Evolutionary conservation across 2,888 invertebrate species (phyloP), one percentile per base, ranked within the genome.

Genomic region (Zhengitettix transpicula): DNA sequence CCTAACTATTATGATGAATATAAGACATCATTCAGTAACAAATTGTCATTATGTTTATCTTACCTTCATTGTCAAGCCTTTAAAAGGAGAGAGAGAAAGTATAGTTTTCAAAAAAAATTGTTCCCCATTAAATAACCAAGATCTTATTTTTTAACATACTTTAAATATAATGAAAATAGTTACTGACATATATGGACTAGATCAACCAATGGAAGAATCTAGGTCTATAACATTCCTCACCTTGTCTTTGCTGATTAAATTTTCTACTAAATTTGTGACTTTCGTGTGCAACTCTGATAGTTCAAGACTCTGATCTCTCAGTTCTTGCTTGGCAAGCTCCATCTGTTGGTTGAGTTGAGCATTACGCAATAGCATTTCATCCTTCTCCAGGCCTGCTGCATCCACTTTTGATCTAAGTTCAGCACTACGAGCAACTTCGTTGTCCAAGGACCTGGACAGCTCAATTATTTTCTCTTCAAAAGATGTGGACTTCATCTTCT

Each of bases 271-370:
- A 51, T 74, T 75, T 0, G 74, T 71, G 12, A 84, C 71, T 71
- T 79, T 81, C 60, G 70, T 76, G 65, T 79, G 77, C 42, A 84
- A 69, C 10, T 86, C 86, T 1, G 72, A 71, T 60, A 80, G 78
- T 70, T 86, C 85, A 0, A 71, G 70, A 69, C 85, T 83, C 67
- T 87, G 84, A 64, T 83, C 79, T 17, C 85, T 78, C 69, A 84
- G 80, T 66, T 87, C 82, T 68, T 87, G 85, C 68, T 83, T 83
- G 1, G 84, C 80, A 68, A 89, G 77, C 71, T 89, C 88, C 67
- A 87, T 80, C 64, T 84, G 84, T 70, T 89, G 89, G 0, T 89
- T 89, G 67, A 89, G 83, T 73, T 88, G 85, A 1, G 89, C 89
- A 71, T 88, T 90, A 56, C 88, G 78, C 59, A 90, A 70, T 57